Base-by-base conservation (phyloP, 2,888 invertebrate genomes). In the Spodoptera exigua region DNA sequence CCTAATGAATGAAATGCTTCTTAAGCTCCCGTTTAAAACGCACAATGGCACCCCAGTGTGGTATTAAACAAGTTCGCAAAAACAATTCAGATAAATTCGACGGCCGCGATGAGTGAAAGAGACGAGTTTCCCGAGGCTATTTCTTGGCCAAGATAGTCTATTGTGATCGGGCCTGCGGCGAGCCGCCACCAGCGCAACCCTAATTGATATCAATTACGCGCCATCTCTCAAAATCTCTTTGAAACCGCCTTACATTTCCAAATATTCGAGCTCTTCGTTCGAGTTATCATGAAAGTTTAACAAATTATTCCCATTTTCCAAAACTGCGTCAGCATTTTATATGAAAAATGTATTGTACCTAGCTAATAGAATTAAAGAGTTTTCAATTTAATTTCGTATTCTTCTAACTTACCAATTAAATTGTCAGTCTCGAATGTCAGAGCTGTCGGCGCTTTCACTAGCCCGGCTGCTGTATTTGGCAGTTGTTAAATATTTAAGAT, bases 151-250 rank as follows among this genome's bases (percentile, higher is more conserved):
- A 81, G 83, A 85, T 81, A 76, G 82, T 81, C 84, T 79, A 89
- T 88, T 86, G 88, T 84, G 80, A 79, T 76, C 74, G 74, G 73
- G 80, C 81, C 79, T 72, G 84, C 79, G 80, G 83, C 83, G 73
- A 77, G 68, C 79, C 81, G 79, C 84, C 82, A 81, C 83, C 75
- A 78, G 79, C 83, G 74, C 79, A 81, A 76, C 70, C 84, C 82
- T 89, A 90, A 91, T 90, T 91, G 89, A 89, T 91, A 90, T 89
- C 90, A 91, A 91, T 91, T 91, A 89, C 65, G 74, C 78, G 81
- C 79, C 81, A 85, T 87, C 83, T 85, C 83, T 78, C 81, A 81
- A 83, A 87, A 88, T 84, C 82, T 84, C 87, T 86, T 83, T 85
- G 82, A 80, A 82, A 78, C 77, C 68, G 74, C 77, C 82, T 82